Conservation (phyloP, 2,113 vertebrate genomes). For the Manacus vitellinus region DNA sequence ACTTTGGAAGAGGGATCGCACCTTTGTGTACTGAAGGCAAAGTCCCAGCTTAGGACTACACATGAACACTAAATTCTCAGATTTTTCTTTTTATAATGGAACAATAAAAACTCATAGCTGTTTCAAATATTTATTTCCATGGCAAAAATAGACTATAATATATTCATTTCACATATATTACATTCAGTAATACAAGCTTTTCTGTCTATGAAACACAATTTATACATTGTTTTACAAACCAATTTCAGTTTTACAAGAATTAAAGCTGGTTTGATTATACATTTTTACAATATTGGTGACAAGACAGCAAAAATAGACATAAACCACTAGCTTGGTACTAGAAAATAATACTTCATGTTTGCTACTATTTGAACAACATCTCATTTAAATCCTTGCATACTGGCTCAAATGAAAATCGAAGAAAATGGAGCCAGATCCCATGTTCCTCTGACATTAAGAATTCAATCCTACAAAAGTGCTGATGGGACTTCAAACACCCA, state of each 20-base stretch:
- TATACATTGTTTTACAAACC: constrained; percentile 73
- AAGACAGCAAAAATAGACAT: constrained; percentile 53
- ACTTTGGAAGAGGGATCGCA: background rate
- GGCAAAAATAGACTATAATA: constrained; percentile 79
- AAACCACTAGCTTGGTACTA: constrained; percentile 60
- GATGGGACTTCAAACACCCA: background rate
- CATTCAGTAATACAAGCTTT: constrained; percentile 74
- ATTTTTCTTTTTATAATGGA: background rate
- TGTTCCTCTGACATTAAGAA: background rate
- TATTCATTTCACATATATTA: constrained; percentile 80
- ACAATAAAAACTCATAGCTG: background rate
- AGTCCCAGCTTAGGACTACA: background rate
- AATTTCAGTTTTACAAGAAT: constrained; percentile 70
- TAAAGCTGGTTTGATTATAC: constrained; percentile 72
- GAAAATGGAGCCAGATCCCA: constrained; percentile 22
- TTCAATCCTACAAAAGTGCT: background rate
- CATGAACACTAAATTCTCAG: background rate
- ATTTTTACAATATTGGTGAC: constrained; percentile 70
- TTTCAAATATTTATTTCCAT: constrained; percentile 80
- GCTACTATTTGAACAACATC: constrained; percentile 39
- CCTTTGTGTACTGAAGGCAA: background rate
- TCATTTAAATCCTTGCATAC: constrained; percentile 22
- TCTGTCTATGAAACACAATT: constrained; percentile 73
- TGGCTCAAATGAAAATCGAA: constrained; percentile 9
- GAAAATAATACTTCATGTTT: constrained; percentile 63